Evolutionary conservation across 2,797 vertebrate species (phyloP), one percentile per base, ranked within the genome.

Genomic region (Philypnodon macrostomus): DNA sequence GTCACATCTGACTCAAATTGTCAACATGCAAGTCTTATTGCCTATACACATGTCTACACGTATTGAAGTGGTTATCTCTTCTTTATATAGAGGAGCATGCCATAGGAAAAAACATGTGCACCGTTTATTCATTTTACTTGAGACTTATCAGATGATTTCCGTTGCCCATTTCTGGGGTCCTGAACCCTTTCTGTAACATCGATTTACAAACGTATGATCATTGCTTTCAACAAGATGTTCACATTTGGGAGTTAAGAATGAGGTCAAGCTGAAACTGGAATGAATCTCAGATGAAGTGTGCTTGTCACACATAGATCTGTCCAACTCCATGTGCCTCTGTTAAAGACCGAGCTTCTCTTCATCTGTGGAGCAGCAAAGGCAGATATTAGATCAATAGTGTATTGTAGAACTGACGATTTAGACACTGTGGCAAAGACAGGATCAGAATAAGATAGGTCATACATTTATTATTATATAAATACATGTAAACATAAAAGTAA

Each of bases 251-350:
- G 41, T 55, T 37, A 42, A 39, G 16, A 11, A 54, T 50, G 42
- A 42, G 4, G 3, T 47, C 39, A 46, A 53, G 17, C 44, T 27
- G 36, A 44, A 46, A 24, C 14, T 3, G 5, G 32, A 52, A 57
- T 19, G 17, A 29, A 27, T 16, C 33, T 15, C 40, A 53, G 46
- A 52, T n/a, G 0, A 39, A 45, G 29, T n/a, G n/a, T n/a, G n/a
- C n/a, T n/a, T 37, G 21, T 37, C 3, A 38, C 41, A 47, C 23
- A 57, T 53, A n/a, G 31, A 52, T 57, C 24, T 55, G 55, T 58
- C 56, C 2, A 36, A 33, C 7, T 26, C 15, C 2, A 41, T 17
- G 38, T 36, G 3, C 7, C 23, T 49, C 36, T 27, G 26, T 40
- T n/a, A 19, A 21, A 34, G 31, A 23, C 31, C 7, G 44, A 41